Evolutionary conservation across 2,113 vertebrate species (phyloP), one percentile per base, ranked within the genome.

Genomic region (Protomyctophum bolini): DNA sequence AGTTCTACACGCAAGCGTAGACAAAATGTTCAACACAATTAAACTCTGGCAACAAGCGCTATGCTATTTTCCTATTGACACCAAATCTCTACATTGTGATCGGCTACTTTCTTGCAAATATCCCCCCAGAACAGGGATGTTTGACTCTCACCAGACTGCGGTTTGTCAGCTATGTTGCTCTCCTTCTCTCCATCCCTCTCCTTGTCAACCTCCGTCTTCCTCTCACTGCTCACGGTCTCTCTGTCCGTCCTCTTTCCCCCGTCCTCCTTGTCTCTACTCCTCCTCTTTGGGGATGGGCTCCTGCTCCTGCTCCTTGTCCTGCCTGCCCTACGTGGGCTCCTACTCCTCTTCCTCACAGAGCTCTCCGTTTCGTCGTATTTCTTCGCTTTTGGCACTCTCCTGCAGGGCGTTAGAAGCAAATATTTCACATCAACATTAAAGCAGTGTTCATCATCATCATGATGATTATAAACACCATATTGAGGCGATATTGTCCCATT

Each of bases 351-450:
- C 14, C 58, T 46, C 0, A 54, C 2, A n/a, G 28, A 4, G 0
- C 55, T 66, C 10, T 79, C 82, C 33, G 11, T 45, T 14, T 87
- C 84, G 28, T 74, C 59, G 47, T 74, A 86, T 28, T 15, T 77
- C 46, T 71, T 71, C 4, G 85, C 83, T 1, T 70, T 45, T 0
- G 83, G 2, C 6, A 77, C 66, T 0, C 51, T 65, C 84, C 81
- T 87, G 57, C n/a, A 68, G 57, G 6, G 60, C 10, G 8, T 7
- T 4, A 61, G n/a, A 49, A 15, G 45, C 51, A 54, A 21, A 21
- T 21, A 21, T 21, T 21, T 21, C 21, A 21, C 21, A 21, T 52
- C 10, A 12, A 52, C 8, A 52, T 11, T 52, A 52, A 52, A 52
- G 7, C 51, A 12, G 51, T 11, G n/a, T 0, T 4, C 10, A 52